These are phyloP conservation scores for Pristionchus mayeri DNA, from an alignment of 2,888 invertebrate species.

Conservation along the genomic window DNA sequence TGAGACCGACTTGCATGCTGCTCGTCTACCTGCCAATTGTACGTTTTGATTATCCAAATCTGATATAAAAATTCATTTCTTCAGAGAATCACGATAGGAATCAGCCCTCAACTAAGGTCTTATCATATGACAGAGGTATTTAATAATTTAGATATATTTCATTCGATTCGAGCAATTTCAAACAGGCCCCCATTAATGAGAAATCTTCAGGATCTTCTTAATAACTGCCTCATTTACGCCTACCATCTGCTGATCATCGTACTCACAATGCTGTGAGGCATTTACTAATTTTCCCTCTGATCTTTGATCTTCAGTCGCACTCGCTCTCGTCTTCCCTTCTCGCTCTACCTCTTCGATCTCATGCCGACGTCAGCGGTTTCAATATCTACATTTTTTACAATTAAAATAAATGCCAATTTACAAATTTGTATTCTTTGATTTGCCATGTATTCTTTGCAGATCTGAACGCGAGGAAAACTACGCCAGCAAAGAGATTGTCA, in stretches of 20 bases:
- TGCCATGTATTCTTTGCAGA: neutral
- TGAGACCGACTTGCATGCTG: neutral
- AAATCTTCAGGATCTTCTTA: neutral
- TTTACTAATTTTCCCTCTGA: neutral
- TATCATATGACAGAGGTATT: no score
- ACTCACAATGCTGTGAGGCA: neutral
- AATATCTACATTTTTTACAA: neutral
- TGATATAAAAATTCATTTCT: no score
- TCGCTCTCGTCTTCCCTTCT: neutral
- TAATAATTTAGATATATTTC: no score
- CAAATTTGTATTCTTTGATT: neutral
- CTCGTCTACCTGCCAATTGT: neutral
- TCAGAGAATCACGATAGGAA: no score
- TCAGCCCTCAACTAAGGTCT: no score
- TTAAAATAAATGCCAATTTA: neutral
- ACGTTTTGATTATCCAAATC: neutral
- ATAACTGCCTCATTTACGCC: neutral
- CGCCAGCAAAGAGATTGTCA: neutral
- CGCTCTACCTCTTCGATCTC: conserved; percentile 17
- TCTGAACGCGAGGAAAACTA: neutral
- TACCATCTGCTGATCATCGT: neutral
- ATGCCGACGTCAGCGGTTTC: neutral
- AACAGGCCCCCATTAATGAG: no score
- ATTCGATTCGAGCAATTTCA: no score
- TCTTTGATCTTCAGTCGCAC: neutral